Conservation (phyloP, 2,888 invertebrate genomes). For the Griposia aprilina region DNA sequence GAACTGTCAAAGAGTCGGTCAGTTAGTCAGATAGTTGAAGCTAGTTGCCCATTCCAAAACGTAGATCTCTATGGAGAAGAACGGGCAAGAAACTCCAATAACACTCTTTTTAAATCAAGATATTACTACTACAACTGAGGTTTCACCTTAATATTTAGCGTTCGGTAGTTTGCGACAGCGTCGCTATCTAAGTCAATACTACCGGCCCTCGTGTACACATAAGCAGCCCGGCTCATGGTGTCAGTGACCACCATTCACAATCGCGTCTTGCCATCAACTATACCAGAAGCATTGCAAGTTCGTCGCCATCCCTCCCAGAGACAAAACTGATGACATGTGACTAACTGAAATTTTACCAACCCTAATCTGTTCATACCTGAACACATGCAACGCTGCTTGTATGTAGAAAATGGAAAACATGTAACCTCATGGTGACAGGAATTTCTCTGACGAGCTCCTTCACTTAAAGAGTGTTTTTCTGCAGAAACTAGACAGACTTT, state of each 20-base stretch:
- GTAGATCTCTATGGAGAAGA: too few relatives aligned
- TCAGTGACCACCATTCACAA: background rate
- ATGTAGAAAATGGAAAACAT: too few relatives aligned
- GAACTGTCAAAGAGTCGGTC: too few relatives aligned
- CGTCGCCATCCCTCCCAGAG: background rate
- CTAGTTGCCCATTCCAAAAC: too few relatives aligned
- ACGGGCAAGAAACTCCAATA: too few relatives aligned
- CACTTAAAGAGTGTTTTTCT: background rate
- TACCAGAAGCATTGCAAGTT: background rate
- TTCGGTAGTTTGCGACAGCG: too few relatives aligned
- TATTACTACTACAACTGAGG: too few relatives aligned
- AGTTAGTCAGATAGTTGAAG: too few relatives aligned
- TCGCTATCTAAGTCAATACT: too few relatives aligned
- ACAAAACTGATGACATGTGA: background rate
- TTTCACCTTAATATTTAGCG: too few relatives aligned
- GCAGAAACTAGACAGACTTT: background rate
- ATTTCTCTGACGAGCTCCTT: background rate
- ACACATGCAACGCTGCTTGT: background rate
- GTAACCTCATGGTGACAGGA: background rate
- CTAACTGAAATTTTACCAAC: background rate
- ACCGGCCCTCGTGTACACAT: too few relatives aligned
- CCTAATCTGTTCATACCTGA: background rate
- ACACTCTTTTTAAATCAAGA: too few relatives aligned
- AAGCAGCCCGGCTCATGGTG: background rate
- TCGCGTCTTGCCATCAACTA: background rate